These are phyloP conservation scores for Ciconia nigra DNA, from an alignment of 2,797 vertebrate species.

Conservation along the genomic window DNA sequence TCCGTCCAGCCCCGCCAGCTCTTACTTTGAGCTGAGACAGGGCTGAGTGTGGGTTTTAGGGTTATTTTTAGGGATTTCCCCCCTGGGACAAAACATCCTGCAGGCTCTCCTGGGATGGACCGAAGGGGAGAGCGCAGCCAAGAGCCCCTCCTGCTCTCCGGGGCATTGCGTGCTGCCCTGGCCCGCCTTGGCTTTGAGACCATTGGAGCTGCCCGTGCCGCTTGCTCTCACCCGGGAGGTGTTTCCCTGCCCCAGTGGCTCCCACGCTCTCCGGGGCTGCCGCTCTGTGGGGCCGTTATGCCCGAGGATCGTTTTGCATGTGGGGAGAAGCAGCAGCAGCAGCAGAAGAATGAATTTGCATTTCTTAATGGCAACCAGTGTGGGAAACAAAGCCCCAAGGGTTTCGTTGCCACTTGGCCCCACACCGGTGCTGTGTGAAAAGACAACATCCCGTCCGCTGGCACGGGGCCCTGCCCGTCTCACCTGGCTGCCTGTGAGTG, in stretches of 20 bases:
- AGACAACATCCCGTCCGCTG: constrained; percentile 62
- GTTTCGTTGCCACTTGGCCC: background rate
- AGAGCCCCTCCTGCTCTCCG: background rate
- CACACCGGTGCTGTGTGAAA: constrained; percentile 55
- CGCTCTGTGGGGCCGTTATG: background rate
- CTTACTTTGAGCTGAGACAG: background rate
- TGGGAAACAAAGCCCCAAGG: constrained; percentile 47
- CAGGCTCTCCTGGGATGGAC: background rate
- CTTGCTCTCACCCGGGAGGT: background rate
- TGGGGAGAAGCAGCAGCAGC: background rate
- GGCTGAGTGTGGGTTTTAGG: background rate
- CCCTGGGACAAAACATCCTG: background rate
- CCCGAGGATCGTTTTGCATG: constrained; percentile 45
- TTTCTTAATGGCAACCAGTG: constrained; percentile 52
- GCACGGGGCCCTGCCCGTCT: constrained; percentile 36
- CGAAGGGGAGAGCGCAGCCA: accelerated
- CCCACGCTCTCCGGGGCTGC: background rate
- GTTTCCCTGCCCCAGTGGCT: background rate
- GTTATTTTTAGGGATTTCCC: background rate
- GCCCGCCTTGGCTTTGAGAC: background rate
- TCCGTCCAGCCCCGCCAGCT: background rate
- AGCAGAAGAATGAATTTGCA: constrained; percentile 61
- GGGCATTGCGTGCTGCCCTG: background rate
- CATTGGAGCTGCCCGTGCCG: background rate
- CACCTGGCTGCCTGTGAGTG: constrained; percentile 54